Base-by-base conservation (phyloP, 1,140 invertebrate genomes). In the Zophobas morio region DNA sequence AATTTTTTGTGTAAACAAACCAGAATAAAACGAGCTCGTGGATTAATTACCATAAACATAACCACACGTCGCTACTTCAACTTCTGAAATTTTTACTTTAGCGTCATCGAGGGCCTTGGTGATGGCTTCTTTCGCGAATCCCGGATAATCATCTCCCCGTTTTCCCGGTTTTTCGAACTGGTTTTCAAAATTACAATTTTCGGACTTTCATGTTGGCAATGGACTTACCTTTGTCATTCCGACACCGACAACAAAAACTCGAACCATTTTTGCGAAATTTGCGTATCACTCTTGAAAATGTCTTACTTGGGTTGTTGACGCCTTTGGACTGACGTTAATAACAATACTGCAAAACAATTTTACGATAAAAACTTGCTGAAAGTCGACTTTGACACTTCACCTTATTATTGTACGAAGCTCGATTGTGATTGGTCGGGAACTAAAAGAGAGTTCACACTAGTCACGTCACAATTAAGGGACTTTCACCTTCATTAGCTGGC, bases 111-210 rank as follows among this genome's bases (percentile, higher is more conserved):
- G 86, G 8, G 98, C 98, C 81, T 95, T 96, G 8, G 90, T 91
- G 0, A 98, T 95, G 4, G 97, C 94, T 89, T 99, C 98, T 85
- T 96, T 95, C 5, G 94, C 96, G 91, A 99, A 94, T 79, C 97
- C 91, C 0, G 98, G 98, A 86, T 99, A 99, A 87, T 99, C 98
- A 39, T 72, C 82, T 78, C 94, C 89, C 80, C 92, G 88, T 51
- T 88, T 89, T 35, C 95, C 96, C 37, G 98, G 98, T 87, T 99
- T 99, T 80, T 94, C 92, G 88, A 97, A 97, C 51, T 71, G 42
- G 6, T 72, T 71, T 32, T 56, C 46, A 33, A 66, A 20, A 1
- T 47, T 54, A 34, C 40, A 57, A 56, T 36, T 53, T 46, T 35
- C 1, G 46, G 39, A 4, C 37, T 42, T 46, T 39, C 6, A 49